phyloP scores from a whole-genome alignment of 2,797 vertebrate species.

The Heterohyrax brucei region DNA sequence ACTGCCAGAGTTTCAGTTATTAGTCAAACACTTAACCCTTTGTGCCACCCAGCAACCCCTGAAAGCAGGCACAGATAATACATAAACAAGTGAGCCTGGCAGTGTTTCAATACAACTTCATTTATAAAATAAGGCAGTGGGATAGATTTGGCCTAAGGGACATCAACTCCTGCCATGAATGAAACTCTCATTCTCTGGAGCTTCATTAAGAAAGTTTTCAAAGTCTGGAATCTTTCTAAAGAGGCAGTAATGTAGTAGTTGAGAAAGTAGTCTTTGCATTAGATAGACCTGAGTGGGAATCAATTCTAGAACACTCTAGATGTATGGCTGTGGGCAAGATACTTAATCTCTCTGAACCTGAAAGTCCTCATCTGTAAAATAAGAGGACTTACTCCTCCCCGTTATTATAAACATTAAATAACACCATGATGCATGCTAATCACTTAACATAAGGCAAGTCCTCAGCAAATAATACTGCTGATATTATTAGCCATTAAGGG shows the following conservation, averaged over 20 bases:
- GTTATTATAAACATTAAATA: conserved; percentile 56
- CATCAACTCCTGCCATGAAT: conserved; percentile 16
- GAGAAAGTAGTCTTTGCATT: conserved; percentile 33
- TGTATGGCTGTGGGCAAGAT: too few relatives aligned
- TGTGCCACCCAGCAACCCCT: too few relatives aligned
- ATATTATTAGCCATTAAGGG: conserved; percentile 37
- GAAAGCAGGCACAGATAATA: too few relatives aligned
- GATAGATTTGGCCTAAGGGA: neutral
- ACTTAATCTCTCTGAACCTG: neutral
- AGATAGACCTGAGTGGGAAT: conserved; percentile 1
- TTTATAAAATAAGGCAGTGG: too few relatives aligned
- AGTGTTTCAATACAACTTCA: too few relatives aligned
- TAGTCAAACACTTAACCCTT: too few relatives aligned
- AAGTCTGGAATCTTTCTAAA: conserved; percentile 16
- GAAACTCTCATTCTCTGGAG: conserved; percentile 28
- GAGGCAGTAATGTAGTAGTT: neutral
- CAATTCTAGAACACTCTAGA: conserved; percentile 17
- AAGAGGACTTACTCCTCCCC: neutral
- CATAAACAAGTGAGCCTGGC: too few relatives aligned
- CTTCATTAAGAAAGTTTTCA: conserved; percentile 11
- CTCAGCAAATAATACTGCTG: neutral
- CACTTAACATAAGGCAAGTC: neutral
- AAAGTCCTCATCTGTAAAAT: conserved; percentile 59
- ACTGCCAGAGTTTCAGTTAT: too few relatives aligned
- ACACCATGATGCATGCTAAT: conserved; percentile 30